Evolutionary conservation across 2,113 vertebrate genomes (phyloP).

Genomic region (Sinocyclocheilus anshuiensis): DNA sequence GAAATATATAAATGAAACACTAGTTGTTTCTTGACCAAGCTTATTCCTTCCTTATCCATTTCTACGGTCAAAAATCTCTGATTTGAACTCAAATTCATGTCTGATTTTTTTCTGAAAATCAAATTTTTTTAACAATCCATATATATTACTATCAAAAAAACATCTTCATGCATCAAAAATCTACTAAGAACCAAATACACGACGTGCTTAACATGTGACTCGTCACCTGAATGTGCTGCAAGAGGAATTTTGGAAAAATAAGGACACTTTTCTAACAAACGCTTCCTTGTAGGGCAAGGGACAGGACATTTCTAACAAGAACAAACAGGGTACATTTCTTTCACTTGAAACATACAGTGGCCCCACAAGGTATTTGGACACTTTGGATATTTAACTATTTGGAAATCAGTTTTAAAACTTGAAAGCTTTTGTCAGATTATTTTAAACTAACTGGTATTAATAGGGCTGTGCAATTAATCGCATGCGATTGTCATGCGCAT

Average conservation of each 20-base stretch:
- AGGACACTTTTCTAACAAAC: slow-evolving; percentile 23
- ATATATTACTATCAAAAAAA: neutral
- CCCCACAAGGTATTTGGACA: neutral
- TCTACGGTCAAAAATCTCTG: neutral
- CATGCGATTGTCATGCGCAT: too few relatives aligned
- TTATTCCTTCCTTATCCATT: neutral
- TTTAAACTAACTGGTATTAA: too few relatives aligned
- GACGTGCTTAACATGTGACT: neutral
- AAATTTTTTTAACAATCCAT: neutral
- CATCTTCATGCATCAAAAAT: neutral
- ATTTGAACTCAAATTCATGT: too few relatives aligned
- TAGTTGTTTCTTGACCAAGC: neutral
- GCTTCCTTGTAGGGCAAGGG: slow-evolving; percentile 48
- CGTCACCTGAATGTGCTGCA: neutral
- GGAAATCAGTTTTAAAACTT: neutral
- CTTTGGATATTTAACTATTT: neutral
- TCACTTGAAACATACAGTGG: neutral
- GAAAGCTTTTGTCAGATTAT: too few relatives aligned
- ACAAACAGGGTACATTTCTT: slow-evolving; percentile 20
- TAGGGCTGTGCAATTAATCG: too few relatives aligned
- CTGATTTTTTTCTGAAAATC: neutral
- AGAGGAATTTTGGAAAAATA: neutral
- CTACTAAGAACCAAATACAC: neutral
- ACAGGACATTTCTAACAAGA: neutral
- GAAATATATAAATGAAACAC: neutral